Evolutionary conservation across 2,888 invertebrate genomes (phyloP), one percentile per base, ranked within the genome.

Genomic region (Chironomus tentans): DNA sequence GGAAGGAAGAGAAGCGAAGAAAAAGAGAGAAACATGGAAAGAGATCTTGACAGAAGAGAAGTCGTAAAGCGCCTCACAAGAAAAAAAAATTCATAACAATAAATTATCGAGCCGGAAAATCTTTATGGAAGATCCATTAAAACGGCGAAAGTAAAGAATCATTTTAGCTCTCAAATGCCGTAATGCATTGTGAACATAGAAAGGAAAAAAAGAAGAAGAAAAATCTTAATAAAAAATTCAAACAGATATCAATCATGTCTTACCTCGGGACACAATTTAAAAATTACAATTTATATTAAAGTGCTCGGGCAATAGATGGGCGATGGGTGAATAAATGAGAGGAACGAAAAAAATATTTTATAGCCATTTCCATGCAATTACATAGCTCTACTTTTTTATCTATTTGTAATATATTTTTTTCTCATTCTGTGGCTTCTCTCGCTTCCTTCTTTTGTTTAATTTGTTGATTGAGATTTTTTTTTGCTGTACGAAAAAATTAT

Each of bases 221-320:
- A 71, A 71, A 71, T 71, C 71, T 50, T 71, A 71, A 71, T 71
- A 71, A 71, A 72, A 72, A 72, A 72, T 72, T 72, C 72, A 61
- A 72, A 72, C 72, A 50, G 72, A 72, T 72, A 72, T 72, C 72
- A 72, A 72, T 72, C 72, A 72, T 72, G 72, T 72, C 38, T 61
- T 72, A 72, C 72, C 72, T 61, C 72, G 61, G 72, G 72, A 72
- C 61, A 72, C 72, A 72, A 72, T 72, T 72, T 72, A 72, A 72
- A 72, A 72, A 72, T 72, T 72, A 72, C 61, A 72, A 72, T 70
- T 50, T 56, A 70, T 50, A 62, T 61, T 62, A 61, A 72, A 62
- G 28, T 38, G 62, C 62, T 50, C 72, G 56, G 56, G 56, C 56
- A 56, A 56, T 56, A 56, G 15, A 56, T 56, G 56, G 56, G 56